phyloP scores from a whole-genome alignment of 2,113 vertebrate genomes.

The Tyto alba region DNA sequence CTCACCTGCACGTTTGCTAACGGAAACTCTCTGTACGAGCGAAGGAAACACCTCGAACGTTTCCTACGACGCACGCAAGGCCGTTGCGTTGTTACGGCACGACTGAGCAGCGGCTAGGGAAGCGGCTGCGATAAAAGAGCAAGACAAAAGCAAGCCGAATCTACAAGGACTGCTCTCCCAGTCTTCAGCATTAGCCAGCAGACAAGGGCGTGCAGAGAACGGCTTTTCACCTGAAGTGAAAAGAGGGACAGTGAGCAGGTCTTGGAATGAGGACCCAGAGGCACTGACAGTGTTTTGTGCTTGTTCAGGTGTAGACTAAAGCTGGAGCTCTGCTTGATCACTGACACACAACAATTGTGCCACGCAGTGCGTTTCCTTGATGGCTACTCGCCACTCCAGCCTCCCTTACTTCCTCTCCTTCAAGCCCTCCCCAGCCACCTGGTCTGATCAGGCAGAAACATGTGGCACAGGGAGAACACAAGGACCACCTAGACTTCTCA shows the following conservation, averaged over 20 bases:
- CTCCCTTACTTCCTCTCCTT: background rate
- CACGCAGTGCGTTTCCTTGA: rapidly evolving
- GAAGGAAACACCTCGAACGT: too few species aligned
- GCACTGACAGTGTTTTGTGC: rapidly evolving
- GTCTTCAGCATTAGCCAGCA: too few species aligned
- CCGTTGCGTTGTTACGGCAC: rapidly evolving
- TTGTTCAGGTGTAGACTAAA: too few species aligned
- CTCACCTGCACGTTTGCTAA: background rate
- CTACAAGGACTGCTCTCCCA: too few species aligned
- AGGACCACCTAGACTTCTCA: background rate
- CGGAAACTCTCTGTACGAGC: background rate
- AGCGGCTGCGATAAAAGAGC: too few species aligned
- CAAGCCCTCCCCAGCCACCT: background rate
- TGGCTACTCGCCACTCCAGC: background rate
- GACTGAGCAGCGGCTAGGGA: too few species aligned
- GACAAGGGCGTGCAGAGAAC: rapidly evolving
- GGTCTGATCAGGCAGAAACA: background rate
- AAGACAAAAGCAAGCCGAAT: rapidly evolving
- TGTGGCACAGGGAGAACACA: background rate
- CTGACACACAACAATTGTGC: too few species aligned
- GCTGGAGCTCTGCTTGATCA: background rate
- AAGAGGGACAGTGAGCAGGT: background rate
- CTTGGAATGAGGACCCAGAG: background rate
- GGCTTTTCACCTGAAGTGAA: too few species aligned
- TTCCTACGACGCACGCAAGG: rapidly evolving